Conservation (phyloP, 1,140 invertebrate genomes). For the Hermetia illucens region DNA sequence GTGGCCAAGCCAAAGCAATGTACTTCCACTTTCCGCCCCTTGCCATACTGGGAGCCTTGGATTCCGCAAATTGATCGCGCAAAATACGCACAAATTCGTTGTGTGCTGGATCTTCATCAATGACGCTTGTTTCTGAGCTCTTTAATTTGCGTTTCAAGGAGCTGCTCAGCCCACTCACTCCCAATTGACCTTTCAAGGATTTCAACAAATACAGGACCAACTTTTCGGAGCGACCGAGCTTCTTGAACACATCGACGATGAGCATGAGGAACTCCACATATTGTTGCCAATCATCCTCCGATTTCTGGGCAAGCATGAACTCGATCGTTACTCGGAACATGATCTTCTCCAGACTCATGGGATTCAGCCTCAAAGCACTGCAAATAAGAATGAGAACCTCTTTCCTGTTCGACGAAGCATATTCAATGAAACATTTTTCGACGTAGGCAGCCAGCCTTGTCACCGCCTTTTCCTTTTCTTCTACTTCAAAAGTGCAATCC, state of each 20-base stretch:
- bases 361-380: constrained; percentile 18
- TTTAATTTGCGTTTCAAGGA: constrained; percentile 1
- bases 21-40: constrained; percentile 1
- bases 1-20: constrained; percentile 16
- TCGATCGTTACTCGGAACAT: constrained; percentile 20
- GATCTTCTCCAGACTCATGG: constrained; percentile 19
- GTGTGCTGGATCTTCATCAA: not conserved
- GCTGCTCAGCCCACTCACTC: not conserved
- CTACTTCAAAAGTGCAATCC: constrained; percentile 9
- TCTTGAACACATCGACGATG: constrained; percentile 21
- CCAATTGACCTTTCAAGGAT: constrained; percentile 13
- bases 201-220: constrained; percentile 21
- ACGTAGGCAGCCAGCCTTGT: too few relatives aligned
- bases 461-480: too few relatives aligned
- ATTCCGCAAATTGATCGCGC: not conserved
- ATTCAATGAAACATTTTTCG: too few relatives aligned
- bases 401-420: too few relatives aligned
- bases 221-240: constrained; percentile 19
- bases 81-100: not conserved
- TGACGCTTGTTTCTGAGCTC: not conserved
- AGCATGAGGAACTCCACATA: constrained; percentile 16
- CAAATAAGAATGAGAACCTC: constrained; percentile 15
- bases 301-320: constrained; percentile 15
- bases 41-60: not conserved
- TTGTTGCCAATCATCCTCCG: constrained; percentile 4